Evolutionary conservation across 30 jellyfish, hydroid and myxozoan genomes (phyloP).

Genomic region (Turritopsis rubra): DNA sequence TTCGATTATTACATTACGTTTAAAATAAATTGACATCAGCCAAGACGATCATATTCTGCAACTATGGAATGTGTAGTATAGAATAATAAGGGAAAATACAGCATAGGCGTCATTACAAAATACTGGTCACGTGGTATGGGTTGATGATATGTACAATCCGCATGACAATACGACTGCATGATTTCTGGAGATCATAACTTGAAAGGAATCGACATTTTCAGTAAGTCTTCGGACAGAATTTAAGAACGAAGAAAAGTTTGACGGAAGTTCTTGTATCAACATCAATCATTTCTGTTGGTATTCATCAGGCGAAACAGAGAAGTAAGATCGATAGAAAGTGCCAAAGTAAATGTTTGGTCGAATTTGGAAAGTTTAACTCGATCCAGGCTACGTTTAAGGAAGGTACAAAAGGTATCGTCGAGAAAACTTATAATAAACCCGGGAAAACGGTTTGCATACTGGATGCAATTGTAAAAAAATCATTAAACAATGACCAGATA

Average conservation of each 20-base stretch:
- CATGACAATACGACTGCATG: not conserved
- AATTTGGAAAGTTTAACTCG: no score
- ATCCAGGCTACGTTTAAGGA: no score
- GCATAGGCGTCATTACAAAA: not conserved
- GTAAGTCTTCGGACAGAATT: not conserved
- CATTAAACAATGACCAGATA: not conserved
- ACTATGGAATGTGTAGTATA: not conserved
- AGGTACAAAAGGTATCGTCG: no score
- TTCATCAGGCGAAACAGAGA: no score
- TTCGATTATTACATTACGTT: no score
- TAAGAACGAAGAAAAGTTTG: not conserved
- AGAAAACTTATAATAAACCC: not conserved
- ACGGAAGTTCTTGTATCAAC: not conserved
- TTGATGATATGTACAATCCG: not conserved
- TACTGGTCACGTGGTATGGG: not conserved
- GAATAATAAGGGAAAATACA: not conserved
- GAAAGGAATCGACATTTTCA: not conserved
- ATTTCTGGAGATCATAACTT: not conserved
- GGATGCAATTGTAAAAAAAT: not conserved
- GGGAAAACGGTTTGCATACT: not conserved
- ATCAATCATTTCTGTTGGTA: not conserved
- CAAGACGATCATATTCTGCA: not conserved
- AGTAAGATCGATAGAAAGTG: no score
- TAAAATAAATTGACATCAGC: no score
- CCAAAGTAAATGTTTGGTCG: no score